Evolutionary conservation across 2,113 vertebrate species (phyloP), one percentile per base, ranked within the genome.

Genomic region (Atherinomorus stipes): DNA sequence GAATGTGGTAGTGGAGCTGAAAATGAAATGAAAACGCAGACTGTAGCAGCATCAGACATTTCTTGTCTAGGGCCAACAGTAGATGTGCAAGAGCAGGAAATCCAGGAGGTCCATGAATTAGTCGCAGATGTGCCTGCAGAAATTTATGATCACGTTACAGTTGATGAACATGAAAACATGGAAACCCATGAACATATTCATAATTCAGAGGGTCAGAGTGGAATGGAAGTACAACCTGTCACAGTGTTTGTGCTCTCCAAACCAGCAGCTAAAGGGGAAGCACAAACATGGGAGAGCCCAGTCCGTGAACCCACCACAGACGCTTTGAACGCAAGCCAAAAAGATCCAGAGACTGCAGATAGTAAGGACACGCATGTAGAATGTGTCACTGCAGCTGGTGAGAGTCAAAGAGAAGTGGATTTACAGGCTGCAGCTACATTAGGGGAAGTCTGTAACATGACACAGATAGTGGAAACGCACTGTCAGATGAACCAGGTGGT

Each of bases 381-480:
- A 54, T 50, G 18, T 71, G 61, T 50, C 11, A 21, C 13, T 22
- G 1, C 12, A 61, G 37, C 53, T 28, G 8, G n/a, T 15, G 67
- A 76, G 44, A 53, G 49, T 64, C 53, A 37, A 74, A 52, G 21
- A 47, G 68, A 67, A 18, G 66, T 73, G 22, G 54, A 85, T 3
- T 13, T 54, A 19, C 54, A 53, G 59, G 44, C 40, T 11, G 44
- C 26, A 40, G 25, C 4, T 3, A 9, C 54, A 59, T 31, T 66
- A 44, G 50, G 71, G 37, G 57, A 73, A 7, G 40, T 63, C 11
- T 57, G 58, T 64, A 26, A 44, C 42, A 19, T 13, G 38, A 16
- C 21, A 59, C 28, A 37, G 40, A 34, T 9, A 6, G 59, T 71
- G 8, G 67, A 78, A 47, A 45, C 38, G 21, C 23, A 56, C 25